Evolutionary conservation across 2,797 vertebrate species (phyloP).

Genomic region (Channa striata): DNA sequence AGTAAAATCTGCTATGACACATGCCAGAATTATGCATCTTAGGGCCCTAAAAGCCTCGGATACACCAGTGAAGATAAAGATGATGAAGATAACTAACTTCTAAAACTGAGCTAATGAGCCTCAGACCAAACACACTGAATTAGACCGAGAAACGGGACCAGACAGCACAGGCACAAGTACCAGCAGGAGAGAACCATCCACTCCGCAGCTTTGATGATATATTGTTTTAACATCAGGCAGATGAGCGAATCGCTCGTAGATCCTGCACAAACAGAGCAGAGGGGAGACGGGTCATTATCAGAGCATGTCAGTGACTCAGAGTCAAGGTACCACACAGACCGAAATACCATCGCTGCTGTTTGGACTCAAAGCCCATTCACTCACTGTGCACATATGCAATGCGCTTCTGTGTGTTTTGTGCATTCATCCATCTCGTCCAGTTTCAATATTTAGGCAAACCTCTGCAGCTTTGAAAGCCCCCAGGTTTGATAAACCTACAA

Average conservation of each 20-base stretch:
- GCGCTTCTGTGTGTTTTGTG: conserved; percentile 36
- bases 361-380: conserved; percentile 24
- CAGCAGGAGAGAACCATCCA: neutral
- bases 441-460: conserved; percentile 55
- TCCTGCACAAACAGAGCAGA: conserved; percentile 25
- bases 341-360: conserved; percentile 40
- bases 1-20: neutral
- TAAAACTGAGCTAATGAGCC: neutral
- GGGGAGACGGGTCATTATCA: conserved; percentile 21
- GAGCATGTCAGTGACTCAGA: conserved; percentile 15
- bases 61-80: neutral
- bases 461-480: conserved; percentile 24
- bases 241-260: conserved; percentile 14
- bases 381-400: conserved; percentile 32
- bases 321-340: conserved; percentile 20
- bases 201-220: conserved; percentile 32
- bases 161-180: neutral
- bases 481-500: conserved; percentile 49
- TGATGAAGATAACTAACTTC: neutral
- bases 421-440: conserved; percentile 52
- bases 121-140: neutral
- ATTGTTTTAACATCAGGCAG: conserved; percentile 19
- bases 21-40: neutral
- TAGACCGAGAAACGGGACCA: neutral
- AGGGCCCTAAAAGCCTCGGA: neutral